phyloP scores from a whole-genome alignment of 2,113 vertebrate species.

The cattle (Bos taurus) region DNA sequence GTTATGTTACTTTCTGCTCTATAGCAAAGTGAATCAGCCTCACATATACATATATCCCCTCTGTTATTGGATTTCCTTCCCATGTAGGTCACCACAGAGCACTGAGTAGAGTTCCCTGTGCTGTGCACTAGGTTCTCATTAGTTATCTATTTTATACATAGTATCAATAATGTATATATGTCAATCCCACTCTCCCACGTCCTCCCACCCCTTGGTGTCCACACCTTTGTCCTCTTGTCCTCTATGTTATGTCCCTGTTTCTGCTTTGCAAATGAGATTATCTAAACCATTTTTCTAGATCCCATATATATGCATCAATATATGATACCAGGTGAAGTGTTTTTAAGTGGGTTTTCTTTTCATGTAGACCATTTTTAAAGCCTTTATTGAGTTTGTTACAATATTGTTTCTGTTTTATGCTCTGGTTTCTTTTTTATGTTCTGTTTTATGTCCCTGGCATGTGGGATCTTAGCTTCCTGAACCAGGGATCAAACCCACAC shows the following conservation, averaged over 20 bases:
- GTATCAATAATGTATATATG: not conserved
- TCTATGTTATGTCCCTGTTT: not conserved
- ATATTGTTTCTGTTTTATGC: not conserved
- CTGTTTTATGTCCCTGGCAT: not conserved
- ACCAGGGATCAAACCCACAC: not conserved
- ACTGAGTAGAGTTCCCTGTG: rapidly evolving
- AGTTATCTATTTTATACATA: not conserved
- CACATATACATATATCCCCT: not conserved
- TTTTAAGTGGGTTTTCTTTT: not conserved
- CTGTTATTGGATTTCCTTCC: not conserved
- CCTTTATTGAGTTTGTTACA: not conserved
- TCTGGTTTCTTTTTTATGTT: not conserved
- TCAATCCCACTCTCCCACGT: not conserved
- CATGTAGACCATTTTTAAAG: not conserved
- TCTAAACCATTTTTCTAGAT: not conserved
- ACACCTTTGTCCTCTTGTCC: not conserved
- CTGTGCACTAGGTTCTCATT: not conserved
- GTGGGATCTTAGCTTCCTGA: not conserved
- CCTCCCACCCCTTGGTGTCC: not conserved
- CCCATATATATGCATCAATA: not conserved
- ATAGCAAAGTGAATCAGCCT: not conserved
- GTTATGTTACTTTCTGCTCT: not conserved
- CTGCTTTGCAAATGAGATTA: not conserved
- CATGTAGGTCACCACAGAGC: not conserved
- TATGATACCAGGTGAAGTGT: not conserved